Conservation (phyloP, 2,113 vertebrate genomes). For the Acinonyx jubatus region DNA sequence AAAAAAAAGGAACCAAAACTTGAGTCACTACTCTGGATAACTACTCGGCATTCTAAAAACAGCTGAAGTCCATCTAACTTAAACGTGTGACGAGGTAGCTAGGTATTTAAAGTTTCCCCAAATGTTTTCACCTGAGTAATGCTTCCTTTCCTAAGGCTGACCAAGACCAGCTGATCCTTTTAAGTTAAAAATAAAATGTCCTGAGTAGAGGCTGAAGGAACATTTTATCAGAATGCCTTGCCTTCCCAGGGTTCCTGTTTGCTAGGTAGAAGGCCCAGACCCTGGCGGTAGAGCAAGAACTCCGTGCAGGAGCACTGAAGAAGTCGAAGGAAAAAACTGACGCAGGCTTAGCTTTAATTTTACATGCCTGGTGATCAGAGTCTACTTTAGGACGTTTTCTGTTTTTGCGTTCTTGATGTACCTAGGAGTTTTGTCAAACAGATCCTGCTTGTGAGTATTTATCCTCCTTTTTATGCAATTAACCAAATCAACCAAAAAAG, state of each 20-base stretch:
- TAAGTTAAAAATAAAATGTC: constrained; percentile 6
- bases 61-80: constrained; percentile 73
- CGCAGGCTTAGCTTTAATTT: background rate
- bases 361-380: constrained; percentile 55
- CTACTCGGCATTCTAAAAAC: constrained; percentile 79
- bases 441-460: constrained; percentile 79
- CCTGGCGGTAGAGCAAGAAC: background rate
- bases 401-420: constrained; percentile 77
- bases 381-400: constrained; percentile 64
- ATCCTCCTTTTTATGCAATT: constrained; percentile 84
- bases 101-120: constrained; percentile 76
- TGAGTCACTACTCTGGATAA: constrained; percentile 70
- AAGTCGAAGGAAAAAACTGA: constrained; percentile 31
- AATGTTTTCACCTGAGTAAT: constrained; percentile 63
- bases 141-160: background rate
- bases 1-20: constrained; percentile 78
- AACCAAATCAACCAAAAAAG: constrained; percentile 78
- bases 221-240: background rate
- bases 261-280: background rate
- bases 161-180: constrained; percentile 64
- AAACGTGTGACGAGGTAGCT: constrained; percentile 51
- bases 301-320: background rate
- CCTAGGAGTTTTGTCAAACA: constrained; percentile 76
- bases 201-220: constrained; percentile 53
- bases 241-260: constrained; percentile 36